A percentile compares a stretch with the other conserved stretches of the same genome.
Conservation (phyloP, 1,140 invertebrate genomes). For the Oscheius sp. region DNA sequence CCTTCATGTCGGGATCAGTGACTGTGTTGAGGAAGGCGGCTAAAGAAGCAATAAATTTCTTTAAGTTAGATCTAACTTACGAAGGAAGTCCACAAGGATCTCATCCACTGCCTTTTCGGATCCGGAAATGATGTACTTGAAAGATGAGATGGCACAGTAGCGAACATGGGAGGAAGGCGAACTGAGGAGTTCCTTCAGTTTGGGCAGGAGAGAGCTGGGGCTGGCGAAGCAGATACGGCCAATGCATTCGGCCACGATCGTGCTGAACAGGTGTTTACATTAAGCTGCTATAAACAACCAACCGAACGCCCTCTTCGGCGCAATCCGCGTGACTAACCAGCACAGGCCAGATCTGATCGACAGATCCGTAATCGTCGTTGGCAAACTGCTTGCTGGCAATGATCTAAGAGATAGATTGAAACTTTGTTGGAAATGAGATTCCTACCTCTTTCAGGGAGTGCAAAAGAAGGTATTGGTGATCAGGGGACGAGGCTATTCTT, state of each 20-base stretch:
- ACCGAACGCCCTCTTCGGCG: slow-evolving; percentile 1
- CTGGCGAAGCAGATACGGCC: neutral
- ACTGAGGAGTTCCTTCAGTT: neutral
- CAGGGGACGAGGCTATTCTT: slow-evolving; percentile 87
- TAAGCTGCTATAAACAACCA: too few relatives aligned
- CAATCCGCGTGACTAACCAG: neutral
- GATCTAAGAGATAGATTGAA: too few relatives aligned
- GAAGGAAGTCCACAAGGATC: too few relatives aligned
- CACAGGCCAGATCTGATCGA: neutral
- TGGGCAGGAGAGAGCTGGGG: neutral
- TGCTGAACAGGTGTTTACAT: neutral
- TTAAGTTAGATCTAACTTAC: too few relatives aligned
- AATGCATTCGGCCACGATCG: slow-evolving; percentile 2
- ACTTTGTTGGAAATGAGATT: too few relatives aligned
- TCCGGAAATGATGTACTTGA: too few relatives aligned
- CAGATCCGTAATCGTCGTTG: neutral
- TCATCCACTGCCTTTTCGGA: too few relatives aligned
- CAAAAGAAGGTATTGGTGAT: slow-evolving; percentile 83
- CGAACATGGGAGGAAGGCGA: neutral
- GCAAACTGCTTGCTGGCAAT: too few relatives aligned
- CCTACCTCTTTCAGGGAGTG: slow-evolving; percentile 97
- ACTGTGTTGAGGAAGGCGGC: too few relatives aligned
- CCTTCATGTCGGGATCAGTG: slow-evolving; percentile 86
- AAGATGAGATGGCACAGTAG: too few relatives aligned
- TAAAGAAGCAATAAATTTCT: too few relatives aligned